Evolutionary conservation across 2,888 invertebrate species (phyloP).

Genomic region (Teleogryllus oceanicus): DNA sequence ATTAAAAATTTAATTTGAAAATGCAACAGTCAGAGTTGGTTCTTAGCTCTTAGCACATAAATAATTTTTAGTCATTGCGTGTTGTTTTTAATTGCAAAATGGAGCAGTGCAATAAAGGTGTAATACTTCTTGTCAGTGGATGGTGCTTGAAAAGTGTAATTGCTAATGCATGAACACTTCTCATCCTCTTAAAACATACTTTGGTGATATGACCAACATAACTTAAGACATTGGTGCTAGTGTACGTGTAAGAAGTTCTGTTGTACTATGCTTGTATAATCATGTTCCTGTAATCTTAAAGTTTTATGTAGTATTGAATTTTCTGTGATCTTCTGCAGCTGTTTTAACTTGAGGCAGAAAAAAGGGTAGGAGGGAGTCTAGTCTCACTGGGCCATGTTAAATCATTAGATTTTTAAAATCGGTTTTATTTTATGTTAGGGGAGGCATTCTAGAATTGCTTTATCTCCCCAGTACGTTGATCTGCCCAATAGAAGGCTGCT

Average conservation of each 20-base stretch:
- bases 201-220: not conserved
- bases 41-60: too few species aligned
- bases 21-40: too few species aligned
- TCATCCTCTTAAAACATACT: not conserved
- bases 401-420: not conserved
- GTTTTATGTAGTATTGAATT: conserved; percentile 18
- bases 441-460: not conserved
- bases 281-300: not conserved
- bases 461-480: not conserved
- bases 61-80: not conserved
- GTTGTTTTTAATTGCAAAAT: not conserved
- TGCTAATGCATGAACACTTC: not conserved
- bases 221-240: conserved; percentile 9
- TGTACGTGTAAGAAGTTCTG: conserved; percentile 6
- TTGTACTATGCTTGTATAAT: conserved; percentile 4
- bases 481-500: not conserved
- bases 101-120: not conserved
- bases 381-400: not conserved
- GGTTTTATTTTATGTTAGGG: not conserved
- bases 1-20: too few species aligned
- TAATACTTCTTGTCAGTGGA: not conserved
- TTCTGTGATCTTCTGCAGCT: not conserved
- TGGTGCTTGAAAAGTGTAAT: not conserved
- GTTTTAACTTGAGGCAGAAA: conserved; percentile 5
- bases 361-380: conserved; percentile 1